Evolutionary conservation across 2,888 invertebrate genomes (phyloP).

Genomic region (Bellardia pandia): DNA sequence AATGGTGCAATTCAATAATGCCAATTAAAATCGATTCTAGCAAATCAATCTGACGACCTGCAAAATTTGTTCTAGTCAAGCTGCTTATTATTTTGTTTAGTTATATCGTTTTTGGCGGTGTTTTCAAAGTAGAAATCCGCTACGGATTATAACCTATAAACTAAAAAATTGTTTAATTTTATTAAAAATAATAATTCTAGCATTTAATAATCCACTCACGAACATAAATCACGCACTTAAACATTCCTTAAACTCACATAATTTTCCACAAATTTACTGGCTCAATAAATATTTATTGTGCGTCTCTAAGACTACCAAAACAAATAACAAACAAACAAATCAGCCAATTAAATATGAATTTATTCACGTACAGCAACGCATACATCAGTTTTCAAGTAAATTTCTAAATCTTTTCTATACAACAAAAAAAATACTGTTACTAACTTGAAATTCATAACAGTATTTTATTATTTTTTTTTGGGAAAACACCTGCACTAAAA

Average conservation of each 20-base stretch:
- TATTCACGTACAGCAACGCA: constrained; percentile 30
- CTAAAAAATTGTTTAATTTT: too few relatives aligned
- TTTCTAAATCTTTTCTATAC: constrained; percentile 13
- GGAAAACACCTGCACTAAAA: constrained; percentile 15
- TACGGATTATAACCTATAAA: too few relatives aligned
- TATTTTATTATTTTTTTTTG: background rate
- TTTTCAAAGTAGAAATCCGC: too few relatives aligned
- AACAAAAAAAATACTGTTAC: constrained; percentile 6
- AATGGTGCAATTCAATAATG: too few relatives aligned
- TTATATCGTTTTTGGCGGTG: too few relatives aligned
- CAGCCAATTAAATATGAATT: constrained; percentile 36
- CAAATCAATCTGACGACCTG: too few relatives aligned
- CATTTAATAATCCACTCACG: too few relatives aligned
- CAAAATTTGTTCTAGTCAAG: too few relatives aligned
- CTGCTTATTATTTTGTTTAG: too few relatives aligned
- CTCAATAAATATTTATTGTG: constrained; percentile 22
- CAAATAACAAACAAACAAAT: constrained; percentile 6
- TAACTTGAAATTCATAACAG: constrained; percentile 2
- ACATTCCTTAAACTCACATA: background rate
- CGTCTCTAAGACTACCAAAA: background rate
- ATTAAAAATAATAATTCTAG: too few relatives aligned
- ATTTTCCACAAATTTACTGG: background rate
- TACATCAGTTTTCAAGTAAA: constrained; percentile 21
- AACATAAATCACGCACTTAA: too few relatives aligned
- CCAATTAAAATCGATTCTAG: too few relatives aligned